Conservation (phyloP, 1,140 invertebrate species). For the Drosophila pruinosa region DNA sequence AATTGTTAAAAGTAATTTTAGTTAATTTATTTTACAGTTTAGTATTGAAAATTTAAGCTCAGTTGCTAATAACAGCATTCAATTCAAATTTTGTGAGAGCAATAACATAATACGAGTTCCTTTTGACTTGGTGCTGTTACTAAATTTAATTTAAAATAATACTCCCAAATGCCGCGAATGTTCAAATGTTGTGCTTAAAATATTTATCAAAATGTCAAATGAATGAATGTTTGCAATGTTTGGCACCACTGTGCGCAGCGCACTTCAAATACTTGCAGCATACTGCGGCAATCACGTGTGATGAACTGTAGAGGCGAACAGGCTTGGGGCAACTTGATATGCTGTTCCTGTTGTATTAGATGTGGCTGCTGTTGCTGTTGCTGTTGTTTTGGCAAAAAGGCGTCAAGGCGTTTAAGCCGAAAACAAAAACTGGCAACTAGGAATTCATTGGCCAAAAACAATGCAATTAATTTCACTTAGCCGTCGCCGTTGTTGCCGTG, state of each 20-base stretch:
- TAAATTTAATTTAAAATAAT: too few species aligned
- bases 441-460: slow-evolving; percentile 82
- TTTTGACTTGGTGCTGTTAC: too few species aligned
- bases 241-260: slow-evolving; percentile 43
- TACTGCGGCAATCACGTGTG: slow-evolving; percentile 73
- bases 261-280: slow-evolving; percentile 61
- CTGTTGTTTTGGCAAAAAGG: slow-evolving; percentile 55
- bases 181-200: too few species aligned
- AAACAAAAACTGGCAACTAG: slow-evolving; percentile 79
- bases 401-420: slow-evolving; percentile 77
- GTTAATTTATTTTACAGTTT: background rate
- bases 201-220: too few species aligned
- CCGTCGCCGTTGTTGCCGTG: slow-evolving; percentile 57
- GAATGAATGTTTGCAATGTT: background rate
- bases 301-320: slow-evolving; percentile 67
- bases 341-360: slow-evolving; percentile 32
- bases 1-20: too few species aligned
- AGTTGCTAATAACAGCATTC: too few species aligned
- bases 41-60: too few species aligned
- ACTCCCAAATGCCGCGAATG: too few species aligned
- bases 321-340: slow-evolving; percentile 29
- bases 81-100: too few species aligned
- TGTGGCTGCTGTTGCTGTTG: slow-evolving; percentile 9
- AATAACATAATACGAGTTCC: too few species aligned
- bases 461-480: slow-evolving; percentile 83